Conservation (phyloP, 1,140 invertebrate species). For the Solen grandis region DNA sequence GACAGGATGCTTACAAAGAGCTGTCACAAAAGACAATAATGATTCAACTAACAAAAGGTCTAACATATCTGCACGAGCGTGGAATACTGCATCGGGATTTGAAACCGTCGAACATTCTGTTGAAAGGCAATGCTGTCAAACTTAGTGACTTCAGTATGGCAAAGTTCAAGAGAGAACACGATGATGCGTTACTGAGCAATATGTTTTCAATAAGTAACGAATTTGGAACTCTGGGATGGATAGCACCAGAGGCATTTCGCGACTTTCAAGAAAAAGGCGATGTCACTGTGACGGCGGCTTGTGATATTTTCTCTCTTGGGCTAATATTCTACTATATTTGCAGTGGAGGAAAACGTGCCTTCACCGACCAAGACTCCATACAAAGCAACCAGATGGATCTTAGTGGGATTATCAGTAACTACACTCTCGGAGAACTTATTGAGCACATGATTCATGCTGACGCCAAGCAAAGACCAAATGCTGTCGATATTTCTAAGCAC, state of each 20-base stretch:
- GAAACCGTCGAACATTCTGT: conserved; percentile 11
- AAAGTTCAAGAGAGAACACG: background rate
- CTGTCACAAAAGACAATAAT: background rate
- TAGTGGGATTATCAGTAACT: background rate
- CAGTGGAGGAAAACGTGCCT: background rate
- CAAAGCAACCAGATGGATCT: background rate
- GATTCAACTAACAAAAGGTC: background rate
- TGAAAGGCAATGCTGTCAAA: background rate
- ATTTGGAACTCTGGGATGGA: background rate
- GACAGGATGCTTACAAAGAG: background rate
- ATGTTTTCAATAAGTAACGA: background rate
- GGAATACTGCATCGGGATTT: conserved; percentile 10
- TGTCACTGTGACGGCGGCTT: background rate
- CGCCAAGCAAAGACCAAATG: background rate
- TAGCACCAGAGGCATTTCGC: conserved; percentile 7
- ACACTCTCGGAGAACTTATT: background rate
- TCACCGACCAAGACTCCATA: background rate
- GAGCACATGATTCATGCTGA: background rate
- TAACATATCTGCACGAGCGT: background rate
- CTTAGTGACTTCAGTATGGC: conserved; percentile 13
- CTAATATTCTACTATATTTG: background rate
- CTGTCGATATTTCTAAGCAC: background rate
- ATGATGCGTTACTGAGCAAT: background rate
- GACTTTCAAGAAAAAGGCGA: no score
- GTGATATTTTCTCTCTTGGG: conserved; percentile 11